Percentiles rank a stretch among this genome's conserved stretches.
These are phyloP conservation scores for Meteorus sp. DNA, from an alignment of 1,140 invertebrate species.

Conservation along the genomic window DNA sequence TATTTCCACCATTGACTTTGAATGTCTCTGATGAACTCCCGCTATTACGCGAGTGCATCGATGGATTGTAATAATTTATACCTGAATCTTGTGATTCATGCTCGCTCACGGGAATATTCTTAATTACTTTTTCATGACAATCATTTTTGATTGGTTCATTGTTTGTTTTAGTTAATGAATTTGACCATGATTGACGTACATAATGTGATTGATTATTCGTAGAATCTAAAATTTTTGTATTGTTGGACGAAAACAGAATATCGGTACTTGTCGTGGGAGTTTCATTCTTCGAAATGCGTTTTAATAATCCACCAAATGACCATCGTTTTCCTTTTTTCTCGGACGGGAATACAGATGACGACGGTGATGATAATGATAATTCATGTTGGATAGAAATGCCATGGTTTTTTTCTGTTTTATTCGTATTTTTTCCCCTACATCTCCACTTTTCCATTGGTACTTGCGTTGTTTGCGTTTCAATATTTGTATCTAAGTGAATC, in stretches of 20 bases:
- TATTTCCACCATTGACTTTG: conserved; percentile 59
- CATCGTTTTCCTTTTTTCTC: conserved; percentile 68
- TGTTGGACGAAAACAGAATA: too few relatives aligned
- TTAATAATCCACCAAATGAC: conserved; percentile 73
- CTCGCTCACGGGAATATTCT: conserved; percentile 21
- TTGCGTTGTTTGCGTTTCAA: not conserved
- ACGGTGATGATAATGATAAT: conserved; percentile 2
- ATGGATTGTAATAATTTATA: not conserved
- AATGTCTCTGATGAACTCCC: conserved; percentile 43
- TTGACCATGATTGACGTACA: too few relatives aligned
- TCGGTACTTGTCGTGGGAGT: too few relatives aligned
- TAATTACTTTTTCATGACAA: conserved; percentile 29
- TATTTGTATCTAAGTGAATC: not conserved
- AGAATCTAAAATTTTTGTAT: too few relatives aligned
- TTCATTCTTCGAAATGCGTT: conserved; percentile 61
- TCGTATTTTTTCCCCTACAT: conserved; percentile 23
- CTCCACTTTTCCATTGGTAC: conserved; percentile 37
- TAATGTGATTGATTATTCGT: too few relatives aligned
- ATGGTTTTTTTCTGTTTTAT: conserved; percentile 23
- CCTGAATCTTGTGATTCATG: conserved; percentile 11
- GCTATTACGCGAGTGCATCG: conserved; percentile 43
- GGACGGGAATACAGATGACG: too few relatives aligned
- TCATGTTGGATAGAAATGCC: conserved; percentile 20
- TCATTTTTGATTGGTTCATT: conserved; percentile 10
- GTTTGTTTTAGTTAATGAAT: conserved; percentile 33